phyloP scores from a whole-genome alignment of 2,113 vertebrate species.

The Odontesthes bonariensis region DNA sequence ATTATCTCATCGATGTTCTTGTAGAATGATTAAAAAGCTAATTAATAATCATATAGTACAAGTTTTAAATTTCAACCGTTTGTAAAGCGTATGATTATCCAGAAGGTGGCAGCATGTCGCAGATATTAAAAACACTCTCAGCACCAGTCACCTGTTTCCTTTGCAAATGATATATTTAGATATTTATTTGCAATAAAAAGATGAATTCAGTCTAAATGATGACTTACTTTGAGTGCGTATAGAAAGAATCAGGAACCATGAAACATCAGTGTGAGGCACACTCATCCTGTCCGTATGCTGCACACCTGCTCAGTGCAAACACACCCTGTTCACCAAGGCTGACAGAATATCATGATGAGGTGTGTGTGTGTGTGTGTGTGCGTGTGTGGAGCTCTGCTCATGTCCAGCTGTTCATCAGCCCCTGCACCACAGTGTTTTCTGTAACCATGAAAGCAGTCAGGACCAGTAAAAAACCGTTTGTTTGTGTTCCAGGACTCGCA shows the following conservation, averaged over 20 bases:
- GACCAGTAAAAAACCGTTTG: constrained; percentile 51
- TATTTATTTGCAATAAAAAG: background rate
- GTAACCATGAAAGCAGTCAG: constrained; percentile 34
- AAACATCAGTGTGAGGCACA: background rate
- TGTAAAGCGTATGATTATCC: constrained; percentile 15
- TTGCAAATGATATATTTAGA: too few species aligned
- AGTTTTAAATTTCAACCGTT: too few species aligned
- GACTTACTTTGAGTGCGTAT: too few species aligned
- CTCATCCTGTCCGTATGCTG: constrained; percentile 34
- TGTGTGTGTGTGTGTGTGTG: constrained; percentile 30
- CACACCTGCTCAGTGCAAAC: background rate
- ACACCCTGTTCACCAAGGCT: too few species aligned
- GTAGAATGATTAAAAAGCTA: too few species aligned
- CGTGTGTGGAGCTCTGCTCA: constrained; percentile 2
- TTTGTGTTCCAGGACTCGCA: constrained; percentile 43
- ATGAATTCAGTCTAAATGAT: too few species aligned
- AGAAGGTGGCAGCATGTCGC: constrained; percentile 62
- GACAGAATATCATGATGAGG: constrained; percentile 11
- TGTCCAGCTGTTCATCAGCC: constrained; percentile 52
- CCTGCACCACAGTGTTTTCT: constrained; percentile 26
- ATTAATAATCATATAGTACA: too few species aligned
- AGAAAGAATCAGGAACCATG: too few species aligned
- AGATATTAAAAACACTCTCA: constrained; percentile 5
- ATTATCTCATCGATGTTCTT: too few species aligned
- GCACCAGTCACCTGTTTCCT: too few species aligned